Percentiles rank a stretch among this genome's conserved stretches.
Conservation (phyloP, 2,888 invertebrate genomes). For the Leucania comma region DNA sequence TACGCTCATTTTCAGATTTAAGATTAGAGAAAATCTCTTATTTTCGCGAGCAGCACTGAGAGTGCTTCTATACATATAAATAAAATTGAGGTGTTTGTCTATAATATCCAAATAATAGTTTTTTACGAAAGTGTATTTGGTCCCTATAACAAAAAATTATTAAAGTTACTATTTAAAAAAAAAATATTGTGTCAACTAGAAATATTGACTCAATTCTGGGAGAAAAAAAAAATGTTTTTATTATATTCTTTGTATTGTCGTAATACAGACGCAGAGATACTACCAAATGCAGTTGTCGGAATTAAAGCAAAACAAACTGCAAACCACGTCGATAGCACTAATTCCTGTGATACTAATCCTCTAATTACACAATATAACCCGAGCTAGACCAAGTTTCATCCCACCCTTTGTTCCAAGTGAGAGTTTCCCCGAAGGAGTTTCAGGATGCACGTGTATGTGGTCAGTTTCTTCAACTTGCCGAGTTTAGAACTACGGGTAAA, state of each 20-base stretch:
- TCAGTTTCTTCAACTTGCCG: constrained; percentile 64
- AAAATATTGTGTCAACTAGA: too few relatives aligned
- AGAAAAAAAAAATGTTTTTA: too few relatives aligned
- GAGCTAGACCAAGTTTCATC: constrained; percentile 64
- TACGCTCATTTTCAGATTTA: background rate
- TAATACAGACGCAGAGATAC: background rate
- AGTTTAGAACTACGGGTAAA: constrained; percentile 61
- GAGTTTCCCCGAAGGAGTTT: constrained; percentile 66
- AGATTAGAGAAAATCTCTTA: background rate
- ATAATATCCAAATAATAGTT: too few relatives aligned
- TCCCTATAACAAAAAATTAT: too few relatives aligned
- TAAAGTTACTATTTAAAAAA: too few relatives aligned
- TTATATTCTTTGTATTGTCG: too few relatives aligned
- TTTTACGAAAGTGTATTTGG: too few relatives aligned
- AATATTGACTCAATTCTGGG: too few relatives aligned
- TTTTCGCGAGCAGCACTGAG: background rate
- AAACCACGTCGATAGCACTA: constrained; percentile 40
- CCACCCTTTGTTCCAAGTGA: constrained; percentile 66
- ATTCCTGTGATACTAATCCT: constrained; percentile 59
- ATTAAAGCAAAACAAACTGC: constrained; percentile 15
- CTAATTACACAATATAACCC: constrained; percentile 71
- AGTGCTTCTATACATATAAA: background rate
- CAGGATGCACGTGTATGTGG: constrained; percentile 66
- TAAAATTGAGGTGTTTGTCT: too few relatives aligned
- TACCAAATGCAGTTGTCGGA: background rate